Base-by-base conservation (phyloP, 2,888 invertebrate species). In the Ariolimax columbianus region DNA sequence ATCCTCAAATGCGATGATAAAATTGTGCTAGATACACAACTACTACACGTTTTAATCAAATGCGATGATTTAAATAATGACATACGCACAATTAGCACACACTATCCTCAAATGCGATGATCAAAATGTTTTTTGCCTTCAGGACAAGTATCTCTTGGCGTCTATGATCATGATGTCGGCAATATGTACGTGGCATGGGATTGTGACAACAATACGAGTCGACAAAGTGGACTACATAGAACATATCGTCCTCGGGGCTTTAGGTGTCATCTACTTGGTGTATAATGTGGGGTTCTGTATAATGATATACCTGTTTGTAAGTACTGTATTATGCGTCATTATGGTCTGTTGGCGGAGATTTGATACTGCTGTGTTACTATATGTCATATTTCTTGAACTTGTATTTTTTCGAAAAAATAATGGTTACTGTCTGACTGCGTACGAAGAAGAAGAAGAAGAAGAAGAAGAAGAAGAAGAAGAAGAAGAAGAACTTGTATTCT, bases 91-190 rank as follows among this genome's bases (percentile, higher is more conserved):
- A 2, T 55, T 3, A 55, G 14, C 19, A 55, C 23, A 55, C 7
- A 55, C 3, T 55, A 19, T 55, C 55, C 17, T 55, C 19, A 55
- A 55, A 55, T 11, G 17, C n/a, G n/a, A 55, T 55, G 55, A 55
- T 55, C 55, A 23, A 19, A 66, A 66, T 66, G 33, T 33, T 30
- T 30, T 4, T 33, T 66, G 33, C 23, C 26, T 4, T 51, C 90
- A 93, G 93, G 93, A 94, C 87, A 94, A 94, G 89, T 93, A 94
- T 88, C 88, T 93, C 70, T 87, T 94, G 75, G 91, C 92, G 26
- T 92, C 93, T 77, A 92, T 93, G 92, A 89, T 93, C 51, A 92
- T 93, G 91, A 87, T 93, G 85, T 91, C 92, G 1, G 89, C 90
- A 1, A 91, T 93, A 30, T 93, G 93, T 86, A 89, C 92, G 43